Conservation (phyloP, 2,113 vertebrate genomes). For the Bolborhynchus lineola region DNA sequence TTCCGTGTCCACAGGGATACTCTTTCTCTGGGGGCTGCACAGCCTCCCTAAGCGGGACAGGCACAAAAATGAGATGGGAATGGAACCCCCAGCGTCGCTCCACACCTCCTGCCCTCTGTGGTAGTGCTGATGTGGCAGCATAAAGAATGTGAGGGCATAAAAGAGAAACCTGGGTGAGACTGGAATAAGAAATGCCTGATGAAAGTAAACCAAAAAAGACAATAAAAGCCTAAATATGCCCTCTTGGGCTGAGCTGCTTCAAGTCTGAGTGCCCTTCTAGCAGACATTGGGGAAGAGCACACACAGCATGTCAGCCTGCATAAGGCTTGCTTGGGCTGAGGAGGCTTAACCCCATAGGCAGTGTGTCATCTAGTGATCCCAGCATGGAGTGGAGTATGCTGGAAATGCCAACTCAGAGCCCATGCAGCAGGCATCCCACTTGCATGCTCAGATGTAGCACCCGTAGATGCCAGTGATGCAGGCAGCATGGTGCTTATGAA, state of each 20-base stretch:
- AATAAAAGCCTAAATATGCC: not conserved
- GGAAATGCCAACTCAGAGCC: rapidly evolving
- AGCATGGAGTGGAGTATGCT: not conserved
- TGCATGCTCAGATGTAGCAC: not conserved
- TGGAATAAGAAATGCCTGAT: not conserved
- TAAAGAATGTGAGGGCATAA: not conserved
- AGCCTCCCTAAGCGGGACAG: not conserved
- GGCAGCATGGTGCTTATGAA: not conserved
- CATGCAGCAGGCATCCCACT: not conserved
- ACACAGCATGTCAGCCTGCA: not conserved
- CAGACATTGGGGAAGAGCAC: not conserved
- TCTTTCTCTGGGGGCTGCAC: not conserved
- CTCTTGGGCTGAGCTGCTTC: not conserved
- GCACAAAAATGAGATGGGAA: rapidly evolving
- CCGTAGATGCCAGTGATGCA: not conserved
- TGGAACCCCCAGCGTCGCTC: not conserved
- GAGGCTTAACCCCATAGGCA: not conserved
- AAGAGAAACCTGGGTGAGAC: not conserved
- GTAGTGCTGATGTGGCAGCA: not conserved
- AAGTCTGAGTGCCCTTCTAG: not conserved
- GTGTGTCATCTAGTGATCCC: not conserved
- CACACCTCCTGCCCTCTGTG: not conserved
- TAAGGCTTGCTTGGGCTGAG: not conserved
- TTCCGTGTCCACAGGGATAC: not conserved
- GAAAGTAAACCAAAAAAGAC: not conserved